These are phyloP conservation scores for Aurelia sp. DNA, from an alignment of 30 jellyfish, hydroid and myxozoan genomes.

Conservation along the genomic window DNA sequence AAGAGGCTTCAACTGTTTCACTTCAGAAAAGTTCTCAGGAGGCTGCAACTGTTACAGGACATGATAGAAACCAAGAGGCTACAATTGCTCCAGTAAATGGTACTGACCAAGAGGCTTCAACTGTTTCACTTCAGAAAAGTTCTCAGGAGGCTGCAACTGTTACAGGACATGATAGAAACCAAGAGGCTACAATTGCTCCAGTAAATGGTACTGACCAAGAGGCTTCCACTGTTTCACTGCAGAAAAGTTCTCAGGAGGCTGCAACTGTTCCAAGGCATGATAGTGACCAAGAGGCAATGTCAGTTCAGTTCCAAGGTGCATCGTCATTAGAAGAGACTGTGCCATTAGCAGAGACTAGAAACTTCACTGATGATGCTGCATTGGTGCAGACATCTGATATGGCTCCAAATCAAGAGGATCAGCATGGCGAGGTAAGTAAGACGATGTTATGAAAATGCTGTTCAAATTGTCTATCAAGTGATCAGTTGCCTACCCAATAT, in stretches of 20 bases:
- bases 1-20: not conserved
- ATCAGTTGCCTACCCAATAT: too few species aligned
- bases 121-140: not conserved
- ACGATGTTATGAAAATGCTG: too few species aligned
- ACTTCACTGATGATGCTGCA: too few species aligned
- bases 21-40: not conserved
- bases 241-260: not conserved
- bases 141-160: constrained; percentile 1
- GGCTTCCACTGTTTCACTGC: not conserved
- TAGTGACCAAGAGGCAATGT: not conserved
- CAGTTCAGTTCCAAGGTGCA: not conserved
- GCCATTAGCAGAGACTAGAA: too few species aligned
- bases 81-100: not conserved
- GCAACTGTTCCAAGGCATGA: constrained; percentile 1
- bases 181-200: constrained; percentile 4
- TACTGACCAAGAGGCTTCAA: not conserved
- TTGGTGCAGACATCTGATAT: too few species aligned
- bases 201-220: not conserved
- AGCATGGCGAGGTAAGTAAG: too few species aligned
- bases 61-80: constrained; percentile 19
- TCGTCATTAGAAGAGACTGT: too few species aligned
- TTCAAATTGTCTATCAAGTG: too few species aligned
- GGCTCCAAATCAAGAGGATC: too few species aligned
- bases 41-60: not conserved
- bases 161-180: not conserved